Evolutionary conservation across 35 echinoderm and acorn worm genomes (phyloP).

Genomic region (Lytechinus variegatus): DNA sequence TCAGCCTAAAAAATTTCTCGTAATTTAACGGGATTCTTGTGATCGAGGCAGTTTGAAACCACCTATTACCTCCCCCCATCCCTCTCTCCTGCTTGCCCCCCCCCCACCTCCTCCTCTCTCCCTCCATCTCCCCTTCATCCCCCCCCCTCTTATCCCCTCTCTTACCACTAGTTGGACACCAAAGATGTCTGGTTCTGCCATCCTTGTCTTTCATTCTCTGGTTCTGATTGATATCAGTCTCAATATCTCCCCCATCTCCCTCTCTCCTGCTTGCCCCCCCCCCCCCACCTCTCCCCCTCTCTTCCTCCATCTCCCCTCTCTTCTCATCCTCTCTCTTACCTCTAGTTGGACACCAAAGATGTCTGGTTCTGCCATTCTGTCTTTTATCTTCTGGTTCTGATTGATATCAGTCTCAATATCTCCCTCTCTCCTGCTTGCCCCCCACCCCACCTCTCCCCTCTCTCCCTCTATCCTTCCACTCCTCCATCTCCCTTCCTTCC

Average conservation of each 20-base stretch:
- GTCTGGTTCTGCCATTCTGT: background rate
- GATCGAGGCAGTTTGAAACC: no score
- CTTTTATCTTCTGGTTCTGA: no score
- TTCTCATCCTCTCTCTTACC: background rate
- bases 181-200: conserved; percentile 53
- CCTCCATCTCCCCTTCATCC: background rate
- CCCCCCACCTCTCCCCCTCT: background rate
- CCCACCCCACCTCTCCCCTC: background rate
- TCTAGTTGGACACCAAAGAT: conserved; percentile 71
- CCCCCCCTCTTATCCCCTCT: no score
- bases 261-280: no score
- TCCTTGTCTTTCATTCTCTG: background rate
- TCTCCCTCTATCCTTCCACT: background rate
- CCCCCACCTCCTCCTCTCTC: background rate
- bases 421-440: background rate
- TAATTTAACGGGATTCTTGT: no score
- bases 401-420: background rate
- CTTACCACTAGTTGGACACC: conserved; percentile 65
- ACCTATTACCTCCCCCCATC: background rate
- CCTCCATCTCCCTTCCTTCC: background rate
- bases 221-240: background rate
- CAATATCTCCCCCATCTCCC: background rate
- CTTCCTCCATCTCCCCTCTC: background rate
- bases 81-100: no score
- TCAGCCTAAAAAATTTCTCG: no score